Evolutionary conservation across 2,797 vertebrate species (phyloP), one percentile per base, ranked within the genome.

Genomic region (Anguilla obscura): DNA sequence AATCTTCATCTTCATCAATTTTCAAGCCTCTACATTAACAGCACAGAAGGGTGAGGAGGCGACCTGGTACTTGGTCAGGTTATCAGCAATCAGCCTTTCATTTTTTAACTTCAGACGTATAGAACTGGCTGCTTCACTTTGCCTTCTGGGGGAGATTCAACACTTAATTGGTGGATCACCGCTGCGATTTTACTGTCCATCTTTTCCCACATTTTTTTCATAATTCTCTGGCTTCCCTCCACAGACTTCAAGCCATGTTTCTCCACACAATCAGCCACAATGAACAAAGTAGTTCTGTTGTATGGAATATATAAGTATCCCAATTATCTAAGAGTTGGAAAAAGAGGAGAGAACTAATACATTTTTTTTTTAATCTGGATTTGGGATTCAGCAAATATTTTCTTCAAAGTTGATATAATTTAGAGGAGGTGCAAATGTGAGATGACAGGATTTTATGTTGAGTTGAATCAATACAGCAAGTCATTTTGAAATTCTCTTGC

Each of bases 1-100:
- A 45, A 76, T 85, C 66, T 80, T 45, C 40, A 45, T 45, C 40
- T 45, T 45, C 40, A n/a, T 58, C 18, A 18, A 63, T 54, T n/a
- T 54, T 84, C n/a, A 8, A 30, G 21, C 63, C 14, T 87, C 40
- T 30, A 63, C n/a, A 7, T 36, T 71, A 71, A 71, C 33, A 40
- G 12, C 87, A 71, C 30, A 80, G 14, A 33, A 21, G n/a, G 74
- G 58, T 56, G 69, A 86, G 50, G 63, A 54, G 56, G 85, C 80
- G 86, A 16, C 76, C 10, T 50, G 27, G 71, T 71, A n/a, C 16
- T 87, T 54, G 7, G 33, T 18, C 85, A 30, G 9, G 56, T 54
- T 24, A 40, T 63, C 14, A 10, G 63, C 71, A 52, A 33, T 12
- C 86, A 33, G 21, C n/a, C 82, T 12, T 86, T 27, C 40, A 50